Base-by-base conservation (phyloP, 2,888 invertebrate species). In the Elegia similella region DNA sequence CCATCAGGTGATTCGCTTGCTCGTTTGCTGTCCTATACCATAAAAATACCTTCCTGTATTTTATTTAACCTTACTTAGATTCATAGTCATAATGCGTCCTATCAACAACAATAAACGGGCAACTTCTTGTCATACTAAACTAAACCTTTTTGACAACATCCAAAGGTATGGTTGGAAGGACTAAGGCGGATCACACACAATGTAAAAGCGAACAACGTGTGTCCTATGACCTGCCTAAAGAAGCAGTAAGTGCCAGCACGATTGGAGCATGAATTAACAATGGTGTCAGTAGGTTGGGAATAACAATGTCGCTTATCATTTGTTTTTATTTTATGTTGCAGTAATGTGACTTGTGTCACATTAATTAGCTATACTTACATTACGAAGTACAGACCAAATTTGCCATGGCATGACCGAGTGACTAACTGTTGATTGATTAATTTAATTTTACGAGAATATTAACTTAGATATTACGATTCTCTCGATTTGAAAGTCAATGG, bases 161-260 rank as follows among this genome's bases (percentile, higher is more conserved):
- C 59, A 77, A 94, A 99, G 98, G 95, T 95, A 83, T 99, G 99
- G 99, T 95, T 98, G 93, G 96, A 97, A 86, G 98, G 96, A 68
- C 94, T 99, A 76, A 94, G 99, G 89, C 94, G 94, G 91, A 97
- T 99, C 86, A 98, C 99, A 64, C 98, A 98, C 94, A 99, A 99
- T 93, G 98, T 98, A 78, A 99, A 99, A 94, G 98, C 98, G 76
- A 98, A 98, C 94, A 99, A 99, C 94, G 95, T 98, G 77, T 99
- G 99, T 89, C 99, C 99, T 58, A 97, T 98, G 96, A 99, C 98
- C 75, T 98, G 98, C 92, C 95, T 99, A 74, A 97, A 97, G 93
- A 99, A 99, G 94, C 99, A 99, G 99, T 99, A 95, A 97, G 98
- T 97, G 81, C 16, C 32, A 44, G 59, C 52, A 60, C 54, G 62